A percentile compares a stretch with the other conserved stretches of the same genome.
These are phyloP conservation scores for Mola mola DNA, from an alignment of 2,113 vertebrate species.

Conservation along the genomic window DNA sequence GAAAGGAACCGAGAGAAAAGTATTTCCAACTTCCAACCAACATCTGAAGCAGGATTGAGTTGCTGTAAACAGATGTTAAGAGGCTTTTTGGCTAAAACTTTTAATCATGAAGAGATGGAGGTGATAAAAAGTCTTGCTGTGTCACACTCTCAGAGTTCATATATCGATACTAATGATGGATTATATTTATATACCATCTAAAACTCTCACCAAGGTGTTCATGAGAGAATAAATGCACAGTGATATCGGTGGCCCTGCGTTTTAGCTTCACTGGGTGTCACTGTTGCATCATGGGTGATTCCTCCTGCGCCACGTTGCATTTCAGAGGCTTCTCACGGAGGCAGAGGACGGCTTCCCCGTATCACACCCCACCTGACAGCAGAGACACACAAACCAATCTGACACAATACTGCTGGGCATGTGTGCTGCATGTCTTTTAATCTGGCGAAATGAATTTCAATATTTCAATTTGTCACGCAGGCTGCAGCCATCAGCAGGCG, in stretches of 20 bases:
- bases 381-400: conserved; percentile 23
- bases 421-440: conserved; percentile 27
- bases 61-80: no score
- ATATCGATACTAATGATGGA: no score
- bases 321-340: neutral
- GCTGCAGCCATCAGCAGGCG: conserved; percentile 25
- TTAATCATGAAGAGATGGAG: no score
- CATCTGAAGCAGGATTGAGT: no score
- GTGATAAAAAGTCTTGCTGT: no score
- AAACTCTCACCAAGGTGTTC: no score
- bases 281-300: conserved; percentile 64
- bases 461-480: conserved; percentile 61
- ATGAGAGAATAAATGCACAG: no score
- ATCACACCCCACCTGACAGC: conserved; percentile 14
- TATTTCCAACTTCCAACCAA: no score
- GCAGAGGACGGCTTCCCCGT: conserved; percentile 7
- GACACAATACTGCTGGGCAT: conserved; percentile 35
- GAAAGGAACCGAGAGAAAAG: no score
- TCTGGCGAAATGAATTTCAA: conserved; percentile 56
- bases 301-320: neutral
- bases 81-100: no score
- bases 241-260: neutral
- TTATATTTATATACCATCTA: no score
- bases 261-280: conserved; percentile 68
- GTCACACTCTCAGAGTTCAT: no score